These are phyloP conservation scores for Autographa pulchrina DNA, from an alignment of 2,888 invertebrate species.

Conservation along the genomic window DNA sequence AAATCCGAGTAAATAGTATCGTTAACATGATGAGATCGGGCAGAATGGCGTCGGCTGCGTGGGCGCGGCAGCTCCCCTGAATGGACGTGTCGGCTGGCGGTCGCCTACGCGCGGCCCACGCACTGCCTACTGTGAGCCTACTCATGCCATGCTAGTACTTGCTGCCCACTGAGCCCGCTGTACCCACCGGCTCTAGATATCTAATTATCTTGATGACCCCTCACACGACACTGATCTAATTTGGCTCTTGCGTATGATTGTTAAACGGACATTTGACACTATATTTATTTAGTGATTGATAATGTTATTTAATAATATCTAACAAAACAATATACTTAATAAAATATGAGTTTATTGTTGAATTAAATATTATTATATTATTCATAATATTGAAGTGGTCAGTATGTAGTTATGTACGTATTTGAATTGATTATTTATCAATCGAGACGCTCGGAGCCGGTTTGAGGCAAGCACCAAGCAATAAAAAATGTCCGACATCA, in stretches of 20 bases:
- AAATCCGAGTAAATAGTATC: slow-evolving; percentile 69
- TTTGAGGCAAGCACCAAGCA: background rate
- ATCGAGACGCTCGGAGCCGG: background rate
- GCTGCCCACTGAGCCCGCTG: slow-evolving; percentile 54
- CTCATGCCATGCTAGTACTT: slow-evolving; percentile 53
- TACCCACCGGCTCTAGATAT: slow-evolving; percentile 59
- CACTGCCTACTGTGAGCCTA: slow-evolving; percentile 62
- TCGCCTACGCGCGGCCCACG: slow-evolving; percentile 72
- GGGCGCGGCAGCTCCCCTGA: slow-evolving; percentile 79
- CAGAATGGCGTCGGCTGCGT: slow-evolving; percentile 68
- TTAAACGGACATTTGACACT: slow-evolving; percentile 38
- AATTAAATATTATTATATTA: background rate
- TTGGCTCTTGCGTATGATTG: slow-evolving; percentile 54
- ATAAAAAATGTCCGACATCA: slow-evolving; percentile 1
- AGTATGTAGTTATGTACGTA: background rate
- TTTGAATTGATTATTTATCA: background rate
- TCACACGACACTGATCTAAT: slow-evolving; percentile 70
- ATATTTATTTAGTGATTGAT: background rate
- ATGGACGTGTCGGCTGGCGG: slow-evolving; percentile 78
- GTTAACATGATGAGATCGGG: slow-evolving; percentile 76
- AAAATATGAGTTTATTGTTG: no score
- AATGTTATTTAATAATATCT: background rate
- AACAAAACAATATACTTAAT: no score
- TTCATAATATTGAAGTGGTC: background rate
- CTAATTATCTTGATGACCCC: slow-evolving; percentile 73